Percentiles rank a stretch among this genome's conserved stretches.
Evolutionary conservation across 2,797 vertebrate species (phyloP).

Genomic region (Silurus aristotelis): DNA sequence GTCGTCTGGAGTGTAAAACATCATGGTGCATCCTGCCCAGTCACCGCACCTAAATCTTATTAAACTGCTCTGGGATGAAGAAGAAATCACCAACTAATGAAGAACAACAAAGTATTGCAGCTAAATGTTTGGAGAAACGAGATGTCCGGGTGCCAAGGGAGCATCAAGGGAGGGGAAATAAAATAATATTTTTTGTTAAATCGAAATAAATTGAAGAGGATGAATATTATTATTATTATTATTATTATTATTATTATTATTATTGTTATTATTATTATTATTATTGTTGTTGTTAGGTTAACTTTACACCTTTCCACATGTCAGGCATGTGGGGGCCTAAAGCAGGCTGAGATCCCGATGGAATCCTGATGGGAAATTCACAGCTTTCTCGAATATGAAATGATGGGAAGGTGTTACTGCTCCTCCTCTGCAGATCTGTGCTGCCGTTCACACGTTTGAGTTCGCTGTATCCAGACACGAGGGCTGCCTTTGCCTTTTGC

Average conservation of each 20-base stretch:
- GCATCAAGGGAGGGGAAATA: no score
- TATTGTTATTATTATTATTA: neutral
- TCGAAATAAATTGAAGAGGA: no score
- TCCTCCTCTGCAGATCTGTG: slow-evolving; percentile 24
- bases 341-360: slow-evolving; percentile 36
- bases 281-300: neutral
- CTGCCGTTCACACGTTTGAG: neutral
- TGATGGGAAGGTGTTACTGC: slow-evolving; percentile 42
- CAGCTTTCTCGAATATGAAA: slow-evolving; percentile 43
- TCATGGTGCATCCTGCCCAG: no score
- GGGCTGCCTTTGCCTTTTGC: slow-evolving; percentile 9
- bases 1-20: no score
- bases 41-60: no score
- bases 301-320: neutral
- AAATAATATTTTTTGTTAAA: no score
- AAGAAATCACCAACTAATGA: no score
- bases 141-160: no score
- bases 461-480: neutral
- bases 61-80: no score
- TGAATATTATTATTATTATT: no score
- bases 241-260: neutral
- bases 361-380: slow-evolving; percentile 46
- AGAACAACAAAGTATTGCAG: no score
- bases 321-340: slow-evolving; percentile 6
- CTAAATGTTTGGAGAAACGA: no score